These are phyloP conservation scores for Hiodon tergisus DNA, from an alignment of 2,113 vertebrate species.

Conservation along the genomic window DNA sequence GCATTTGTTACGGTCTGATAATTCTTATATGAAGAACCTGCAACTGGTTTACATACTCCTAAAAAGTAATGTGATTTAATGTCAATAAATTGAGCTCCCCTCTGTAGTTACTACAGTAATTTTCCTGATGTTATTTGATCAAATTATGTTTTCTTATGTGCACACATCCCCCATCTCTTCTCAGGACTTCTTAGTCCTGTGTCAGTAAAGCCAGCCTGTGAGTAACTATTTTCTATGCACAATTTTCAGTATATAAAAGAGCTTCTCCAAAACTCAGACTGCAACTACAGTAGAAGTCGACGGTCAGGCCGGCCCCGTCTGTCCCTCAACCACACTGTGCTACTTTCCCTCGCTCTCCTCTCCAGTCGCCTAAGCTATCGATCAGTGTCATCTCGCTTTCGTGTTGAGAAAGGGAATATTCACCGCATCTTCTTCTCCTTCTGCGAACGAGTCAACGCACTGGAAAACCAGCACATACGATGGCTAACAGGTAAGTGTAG, in stretches of 20 bases:
- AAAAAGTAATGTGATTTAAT: too few species aligned
- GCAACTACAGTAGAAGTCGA: conserved; percentile 34
- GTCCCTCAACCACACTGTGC: conserved; percentile 56
- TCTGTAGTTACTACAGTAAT: too few species aligned
- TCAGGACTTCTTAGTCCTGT: too few species aligned
- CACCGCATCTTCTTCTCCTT: conserved; percentile 65
- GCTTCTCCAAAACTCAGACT: conserved; percentile 53
- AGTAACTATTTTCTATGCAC: too few species aligned
- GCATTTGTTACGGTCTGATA: too few species aligned
- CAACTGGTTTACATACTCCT: too few species aligned
- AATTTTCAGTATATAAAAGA: conserved; percentile 50
- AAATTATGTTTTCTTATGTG: too few species aligned
- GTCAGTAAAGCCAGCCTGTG: too few species aligned
- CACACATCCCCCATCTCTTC: too few species aligned
- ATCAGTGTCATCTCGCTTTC: conserved; percentile 53
- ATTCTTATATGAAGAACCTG: too few species aligned
- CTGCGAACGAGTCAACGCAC: conserved; percentile 52
- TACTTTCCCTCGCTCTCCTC: conserved; percentile 61
- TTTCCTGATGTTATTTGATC: too few species aligned
- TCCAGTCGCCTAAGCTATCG: conserved; percentile 59
- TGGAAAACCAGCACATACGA: conserved; percentile 43
- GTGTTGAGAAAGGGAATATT: conserved; percentile 64
- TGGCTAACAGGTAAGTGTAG: conserved; percentile 52
- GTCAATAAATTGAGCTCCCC: too few species aligned
- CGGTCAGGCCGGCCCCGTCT: conserved; percentile 57